phyloP scores from a whole-genome alignment of 2,113 vertebrate species.

The Orientallactaga bullata region DNA sequence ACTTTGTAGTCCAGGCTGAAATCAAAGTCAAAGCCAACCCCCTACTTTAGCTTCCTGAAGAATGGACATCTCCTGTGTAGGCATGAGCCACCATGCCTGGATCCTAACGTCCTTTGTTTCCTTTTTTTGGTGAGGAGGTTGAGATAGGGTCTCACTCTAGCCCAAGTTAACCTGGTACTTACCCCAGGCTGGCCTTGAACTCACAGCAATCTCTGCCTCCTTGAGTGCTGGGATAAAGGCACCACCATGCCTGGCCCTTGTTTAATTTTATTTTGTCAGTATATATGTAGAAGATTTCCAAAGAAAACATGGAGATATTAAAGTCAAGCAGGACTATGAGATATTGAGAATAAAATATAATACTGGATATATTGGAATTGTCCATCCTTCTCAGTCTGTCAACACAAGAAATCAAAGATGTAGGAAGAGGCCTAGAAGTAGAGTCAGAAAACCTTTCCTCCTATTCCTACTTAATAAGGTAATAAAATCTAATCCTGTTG shows the following conservation, averaged over 20 bases:
- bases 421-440: not conserved
- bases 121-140: not conserved
- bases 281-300: not conserved
- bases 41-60: no score
- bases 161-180: no score
- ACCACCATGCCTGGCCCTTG: not conserved
- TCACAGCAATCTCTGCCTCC: no score
- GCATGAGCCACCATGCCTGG: no score
- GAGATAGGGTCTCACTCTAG: no score
- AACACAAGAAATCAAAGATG: not conserved
- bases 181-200: no score
- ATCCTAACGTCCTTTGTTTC: not conserved
- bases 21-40: not conserved
- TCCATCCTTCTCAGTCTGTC: not conserved
- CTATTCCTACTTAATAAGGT: not conserved
- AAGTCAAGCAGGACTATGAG: constrained; percentile 37
- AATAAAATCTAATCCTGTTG: no score
- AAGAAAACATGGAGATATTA: not conserved
- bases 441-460: not conserved
- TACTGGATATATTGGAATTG: not conserved
- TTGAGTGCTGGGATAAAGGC: no score
- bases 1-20: not conserved
- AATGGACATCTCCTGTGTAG: no score
- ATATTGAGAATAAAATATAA: not conserved
- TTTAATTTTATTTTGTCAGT: constrained; percentile 31